A percentile compares a stretch with the other conserved stretches of the same genome.
These are phyloP conservation scores for Polymixis flavicincta DNA, from an alignment of 2,888 invertebrate species.

Conservation along the genomic window DNA sequence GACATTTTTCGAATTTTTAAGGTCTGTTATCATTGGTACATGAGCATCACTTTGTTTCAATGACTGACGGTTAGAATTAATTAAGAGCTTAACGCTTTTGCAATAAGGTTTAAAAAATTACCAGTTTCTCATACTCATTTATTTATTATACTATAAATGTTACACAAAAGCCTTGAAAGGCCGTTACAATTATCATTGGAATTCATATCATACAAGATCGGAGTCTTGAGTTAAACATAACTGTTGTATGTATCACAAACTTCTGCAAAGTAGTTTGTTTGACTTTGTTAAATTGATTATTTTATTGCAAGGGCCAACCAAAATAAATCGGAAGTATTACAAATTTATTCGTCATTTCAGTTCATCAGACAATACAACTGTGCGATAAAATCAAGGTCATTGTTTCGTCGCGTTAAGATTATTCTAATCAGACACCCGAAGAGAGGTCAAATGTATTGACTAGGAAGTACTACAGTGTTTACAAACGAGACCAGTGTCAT, in stretches of 20 bases:
- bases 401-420: slow-evolving; percentile 63
- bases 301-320: neutral
- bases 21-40: neutral
- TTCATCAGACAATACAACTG: slow-evolving; percentile 42
- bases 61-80: neutral
- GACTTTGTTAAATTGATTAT: neutral
- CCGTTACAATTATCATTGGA: slow-evolving; percentile 45
- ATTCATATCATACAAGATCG: slow-evolving; percentile 31
- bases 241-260: neutral
- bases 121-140: slow-evolving; percentile 2
- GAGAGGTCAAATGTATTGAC: slow-evolving; percentile 71
- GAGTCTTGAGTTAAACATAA: slow-evolving; percentile 30
- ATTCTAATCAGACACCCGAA: slow-evolving; percentile 71
- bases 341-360: slow-evolving; percentile 28
- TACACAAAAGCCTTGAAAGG: slow-evolving; percentile 41
- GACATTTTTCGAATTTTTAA: neutral
- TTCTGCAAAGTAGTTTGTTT: neutral
- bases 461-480: slow-evolving; percentile 62
- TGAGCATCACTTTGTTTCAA: neutral
- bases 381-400: slow-evolving; percentile 65
- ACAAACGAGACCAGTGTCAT: slow-evolving; percentile 11
- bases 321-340: slow-evolving; percentile 14
- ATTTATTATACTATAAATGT: slow-evolving; percentile 29
- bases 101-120: slow-evolving; percentile 12
- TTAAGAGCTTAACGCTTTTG: neutral